phyloP scores from a whole-genome alignment of 2,113 vertebrate species.

The Rhinoderma darwinii region DNA sequence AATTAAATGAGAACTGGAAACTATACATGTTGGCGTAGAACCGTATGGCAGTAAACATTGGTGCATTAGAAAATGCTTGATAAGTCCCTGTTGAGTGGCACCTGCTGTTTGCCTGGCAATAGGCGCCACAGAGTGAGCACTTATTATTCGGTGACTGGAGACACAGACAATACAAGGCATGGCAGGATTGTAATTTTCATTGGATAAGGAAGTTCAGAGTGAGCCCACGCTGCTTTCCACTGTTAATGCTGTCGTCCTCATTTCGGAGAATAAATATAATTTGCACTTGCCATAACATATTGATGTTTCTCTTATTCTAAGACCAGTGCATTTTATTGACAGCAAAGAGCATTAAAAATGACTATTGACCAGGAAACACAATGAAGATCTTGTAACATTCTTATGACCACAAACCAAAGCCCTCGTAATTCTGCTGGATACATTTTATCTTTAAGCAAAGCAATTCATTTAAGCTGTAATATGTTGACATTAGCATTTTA shows the following conservation, averaged over 20 bases:
- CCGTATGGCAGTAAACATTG: conserved; percentile 34
- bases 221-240: conserved; percentile 44
- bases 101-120: conserved; percentile 48
- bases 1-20: conserved; percentile 41
- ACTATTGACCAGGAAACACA: conserved; percentile 13
- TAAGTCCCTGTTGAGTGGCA: conserved; percentile 21
- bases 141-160: conserved; percentile 44
- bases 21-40: neutral
- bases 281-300: conserved; percentile 42
- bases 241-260: conserved; percentile 50
- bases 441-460: neutral
- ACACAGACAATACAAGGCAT: conserved; percentile 37
- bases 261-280: conserved; percentile 55
- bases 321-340: conserved; percentile 19
- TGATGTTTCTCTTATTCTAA: conserved; percentile 43
- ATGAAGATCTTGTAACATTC: neutral
- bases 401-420: neutral
- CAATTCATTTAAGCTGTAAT: no score
- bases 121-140: neutral
- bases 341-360: conserved; percentile 27
- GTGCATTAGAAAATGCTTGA: conserved; percentile 40
- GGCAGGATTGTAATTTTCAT: conserved; percentile 39
- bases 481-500: no score
- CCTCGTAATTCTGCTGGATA: neutral
- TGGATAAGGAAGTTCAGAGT: conserved; percentile 47